A percentile compares a stretch with the other conserved stretches of the same genome.
These are phyloP conservation scores for Diarsia mendica DNA, from an alignment of 2,888 invertebrate genomes.

Conservation along the genomic window DNA sequence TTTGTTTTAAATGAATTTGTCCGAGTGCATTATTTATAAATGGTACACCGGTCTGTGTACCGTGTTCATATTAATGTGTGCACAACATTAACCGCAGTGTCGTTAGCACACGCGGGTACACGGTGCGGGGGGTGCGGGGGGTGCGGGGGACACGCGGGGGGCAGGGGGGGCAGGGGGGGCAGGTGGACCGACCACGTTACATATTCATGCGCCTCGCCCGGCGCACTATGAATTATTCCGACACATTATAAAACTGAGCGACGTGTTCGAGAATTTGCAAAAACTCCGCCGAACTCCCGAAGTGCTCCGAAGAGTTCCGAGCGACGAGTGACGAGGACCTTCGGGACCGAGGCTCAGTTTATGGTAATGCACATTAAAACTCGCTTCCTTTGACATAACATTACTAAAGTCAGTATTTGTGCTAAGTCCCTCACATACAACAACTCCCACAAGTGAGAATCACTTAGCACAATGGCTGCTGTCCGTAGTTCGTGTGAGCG, in stretches of 20 bases:
- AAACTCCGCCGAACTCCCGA: conserved; percentile 54
- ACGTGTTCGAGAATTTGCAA: conserved; percentile 65
- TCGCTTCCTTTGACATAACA: conserved; percentile 28
- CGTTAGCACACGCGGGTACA: conserved; percentile 51
- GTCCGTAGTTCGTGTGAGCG: neutral
- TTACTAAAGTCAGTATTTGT: neutral
- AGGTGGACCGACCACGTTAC: conserved; percentile 63
- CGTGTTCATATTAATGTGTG: conserved; percentile 59
- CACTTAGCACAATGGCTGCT: neutral
- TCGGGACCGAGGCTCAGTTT: conserved; percentile 24
- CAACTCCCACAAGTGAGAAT: neutral
- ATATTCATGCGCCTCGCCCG: conserved; percentile 69
- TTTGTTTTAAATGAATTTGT: conserved; percentile 40
- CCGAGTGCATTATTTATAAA: conserved; percentile 48
- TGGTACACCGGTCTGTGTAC: conserved; percentile 36
- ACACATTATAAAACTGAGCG: conserved; percentile 71
- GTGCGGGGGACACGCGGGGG: neutral
- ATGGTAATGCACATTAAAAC: conserved; percentile 50
- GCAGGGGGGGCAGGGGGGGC: neutral
- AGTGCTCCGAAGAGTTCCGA: conserved; percentile 17
- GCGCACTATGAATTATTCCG: conserved; percentile 75
- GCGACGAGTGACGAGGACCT: conserved; percentile 10
- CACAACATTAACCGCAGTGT: conserved; percentile 61
- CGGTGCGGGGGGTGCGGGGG: conserved; percentile 16
- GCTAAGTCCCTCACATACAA: neutral